Percentiles rank a stretch among this genome's conserved stretches.
Conservation (phyloP, 2,113 vertebrate genomes). For the Lasiurus cinereus region DNA sequence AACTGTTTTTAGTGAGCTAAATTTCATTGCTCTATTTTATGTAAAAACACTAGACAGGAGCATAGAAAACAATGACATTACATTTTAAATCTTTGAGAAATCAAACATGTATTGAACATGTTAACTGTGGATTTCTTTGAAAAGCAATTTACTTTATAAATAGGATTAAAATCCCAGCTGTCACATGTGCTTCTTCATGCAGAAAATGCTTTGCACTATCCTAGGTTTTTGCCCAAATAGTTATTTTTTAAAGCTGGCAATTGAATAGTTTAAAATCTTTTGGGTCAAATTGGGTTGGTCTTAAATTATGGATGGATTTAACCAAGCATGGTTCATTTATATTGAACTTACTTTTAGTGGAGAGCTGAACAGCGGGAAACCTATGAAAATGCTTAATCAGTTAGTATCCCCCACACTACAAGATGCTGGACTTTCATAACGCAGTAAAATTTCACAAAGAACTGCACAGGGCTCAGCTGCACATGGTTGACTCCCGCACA, state of each 20-base stretch:
- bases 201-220: slow-evolving; percentile 39
- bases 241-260: slow-evolving; percentile 37
- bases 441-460: not conserved
- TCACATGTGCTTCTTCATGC: slow-evolving; percentile 20
- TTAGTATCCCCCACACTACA: not conserved
- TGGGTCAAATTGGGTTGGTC: not conserved
- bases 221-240: not conserved
- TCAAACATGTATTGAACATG: not conserved
- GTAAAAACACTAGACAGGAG: not conserved
- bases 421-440: not conserved
- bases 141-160: slow-evolving; percentile 62
- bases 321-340: not conserved
- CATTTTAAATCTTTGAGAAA: not conserved
- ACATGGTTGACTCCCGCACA: not conserved
- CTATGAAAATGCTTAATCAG: not conserved
- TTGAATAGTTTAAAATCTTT: slow-evolving; percentile 56
- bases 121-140: slow-evolving; percentile 48
- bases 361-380: not conserved
- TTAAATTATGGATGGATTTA: slow-evolving; percentile 42
- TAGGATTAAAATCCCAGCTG: slow-evolving; percentile 53
- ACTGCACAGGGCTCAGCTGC: not conserved
- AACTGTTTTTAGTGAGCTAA: not conserved
- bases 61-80: not conserved
- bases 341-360: slow-evolving; percentile 12
- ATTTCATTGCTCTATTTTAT: slow-evolving; percentile 1